phyloP scores from a whole-genome alignment of 1,140 invertebrate genomes.

The Drosophila mayri region DNA sequence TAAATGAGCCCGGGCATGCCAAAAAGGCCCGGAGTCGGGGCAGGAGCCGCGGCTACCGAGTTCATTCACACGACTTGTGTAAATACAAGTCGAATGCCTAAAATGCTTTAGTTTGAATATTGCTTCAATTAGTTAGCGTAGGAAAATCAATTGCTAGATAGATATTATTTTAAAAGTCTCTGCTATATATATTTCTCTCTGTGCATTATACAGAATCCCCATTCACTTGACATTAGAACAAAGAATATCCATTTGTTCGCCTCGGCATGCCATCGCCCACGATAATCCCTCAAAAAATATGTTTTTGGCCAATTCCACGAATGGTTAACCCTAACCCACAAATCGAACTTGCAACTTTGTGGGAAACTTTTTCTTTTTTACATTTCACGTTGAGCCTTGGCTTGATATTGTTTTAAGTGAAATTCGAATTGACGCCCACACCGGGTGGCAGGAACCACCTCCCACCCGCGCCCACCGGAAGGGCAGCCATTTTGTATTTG shows the following conservation, averaged over 20 bases:
- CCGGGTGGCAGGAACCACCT: background rate
- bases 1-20: constrained; percentile 50
- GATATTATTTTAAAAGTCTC: background rate
- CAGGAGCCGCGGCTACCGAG: background rate
- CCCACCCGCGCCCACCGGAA: background rate
- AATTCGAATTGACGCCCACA: constrained; percentile 41
- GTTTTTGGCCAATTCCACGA: constrained; percentile 35
- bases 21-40: background rate
- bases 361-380: constrained; percentile 20
- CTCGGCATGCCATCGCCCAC: constrained; percentile 3
- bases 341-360: constrained; percentile 35
- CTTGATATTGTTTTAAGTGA: constrained; percentile 59
- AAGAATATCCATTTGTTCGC: background rate
- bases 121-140: background rate
- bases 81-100: constrained; percentile 14
- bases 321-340: constrained; percentile 39
- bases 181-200: background rate
- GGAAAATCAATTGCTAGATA: background rate
- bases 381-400: background rate
- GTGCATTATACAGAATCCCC: background rate
- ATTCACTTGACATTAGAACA: constrained; percentile 6
- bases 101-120: background rate
- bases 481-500: constrained; percentile 63
- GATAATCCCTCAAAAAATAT: constrained; percentile 34
- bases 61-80: constrained; percentile 44